A percentile compares a stretch with the other conserved stretches of the same genome.
phyloP scores from a whole-genome alignment of 2,113 vertebrate species.

The Otolemur garnettii region DNA sequence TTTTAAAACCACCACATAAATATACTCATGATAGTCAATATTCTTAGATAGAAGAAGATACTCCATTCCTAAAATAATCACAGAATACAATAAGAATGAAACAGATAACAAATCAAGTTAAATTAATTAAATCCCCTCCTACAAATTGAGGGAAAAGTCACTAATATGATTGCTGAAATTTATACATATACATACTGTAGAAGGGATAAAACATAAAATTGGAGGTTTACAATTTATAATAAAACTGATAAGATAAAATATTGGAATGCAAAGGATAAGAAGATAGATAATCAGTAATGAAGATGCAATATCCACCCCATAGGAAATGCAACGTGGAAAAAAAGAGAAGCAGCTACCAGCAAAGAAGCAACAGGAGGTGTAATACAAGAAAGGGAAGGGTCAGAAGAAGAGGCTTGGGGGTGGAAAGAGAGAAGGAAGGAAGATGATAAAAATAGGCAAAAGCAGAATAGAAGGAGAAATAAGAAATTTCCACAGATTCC shows the following conservation, averaged over 20 bases:
- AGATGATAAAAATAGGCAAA: background rate
- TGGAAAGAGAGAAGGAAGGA: background rate
- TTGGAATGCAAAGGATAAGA: background rate
- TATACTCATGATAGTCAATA: slow-evolving; percentile 48
- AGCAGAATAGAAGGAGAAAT: background rate
- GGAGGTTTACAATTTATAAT: slow-evolving; percentile 18
- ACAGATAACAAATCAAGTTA: background rate
- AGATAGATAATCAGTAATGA: background rate
- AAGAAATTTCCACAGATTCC: background rate
- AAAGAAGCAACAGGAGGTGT: background rate
- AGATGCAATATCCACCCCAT: background rate
- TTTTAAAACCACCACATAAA: slow-evolving; percentile 39
- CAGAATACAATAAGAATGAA: background rate
- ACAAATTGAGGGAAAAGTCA: slow-evolving; percentile 32
- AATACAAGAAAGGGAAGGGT: background rate
- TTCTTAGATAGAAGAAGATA: background rate
- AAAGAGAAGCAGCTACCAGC: background rate
- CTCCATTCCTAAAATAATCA: slow-evolving; percentile 43
- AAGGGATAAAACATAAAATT: slow-evolving; percentile 5
- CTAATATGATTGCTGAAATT: background rate
- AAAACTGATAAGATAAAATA: slow-evolving; percentile 24
- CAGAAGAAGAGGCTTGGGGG: too few relatives aligned
- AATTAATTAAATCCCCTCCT: background rate
- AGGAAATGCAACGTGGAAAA: background rate
- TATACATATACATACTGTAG: background rate